Evolutionary conservation across 2,113 vertebrate species (phyloP).

Genomic region (Syrmaticus mikado): DNA sequence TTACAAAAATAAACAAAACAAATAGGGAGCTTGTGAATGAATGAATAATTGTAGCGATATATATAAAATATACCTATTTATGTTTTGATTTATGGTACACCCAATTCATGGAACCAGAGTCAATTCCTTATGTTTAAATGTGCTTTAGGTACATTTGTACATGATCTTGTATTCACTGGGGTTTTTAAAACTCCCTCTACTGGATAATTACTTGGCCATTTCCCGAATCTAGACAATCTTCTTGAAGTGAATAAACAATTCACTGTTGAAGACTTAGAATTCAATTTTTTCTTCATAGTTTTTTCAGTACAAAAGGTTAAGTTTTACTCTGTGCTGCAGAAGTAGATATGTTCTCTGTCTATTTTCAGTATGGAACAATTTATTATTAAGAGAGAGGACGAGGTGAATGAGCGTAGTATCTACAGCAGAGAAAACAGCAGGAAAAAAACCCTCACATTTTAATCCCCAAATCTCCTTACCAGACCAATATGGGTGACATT

Average conservation of each 20-base stretch:
- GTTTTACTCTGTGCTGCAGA: not conserved
- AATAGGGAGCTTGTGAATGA: not conserved
- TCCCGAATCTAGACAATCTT: not conserved
- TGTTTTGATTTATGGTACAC: not conserved
- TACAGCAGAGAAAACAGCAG: not conserved
- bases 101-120: not conserved
- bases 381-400: not conserved
- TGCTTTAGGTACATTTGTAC: not conserved
- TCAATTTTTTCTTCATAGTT: not conserved
- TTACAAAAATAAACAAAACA: not conserved
- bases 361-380: not conserved
- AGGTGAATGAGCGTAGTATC: not conserved
- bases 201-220: not conserved
- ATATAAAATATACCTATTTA: not conserved
- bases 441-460: not conserved
- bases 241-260: not conserved
- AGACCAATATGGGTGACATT: not conserved
- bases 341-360: not conserved
- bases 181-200: slow-evolving; percentile 18
- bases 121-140: not conserved
- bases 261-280: not conserved
- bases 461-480: not conserved
- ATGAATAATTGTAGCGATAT: not conserved
- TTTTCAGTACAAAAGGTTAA: not conserved
- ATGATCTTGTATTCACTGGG: not conserved